Base-by-base conservation (phyloP, 2,113 vertebrate species). In the Amazona guildingii region DNA sequence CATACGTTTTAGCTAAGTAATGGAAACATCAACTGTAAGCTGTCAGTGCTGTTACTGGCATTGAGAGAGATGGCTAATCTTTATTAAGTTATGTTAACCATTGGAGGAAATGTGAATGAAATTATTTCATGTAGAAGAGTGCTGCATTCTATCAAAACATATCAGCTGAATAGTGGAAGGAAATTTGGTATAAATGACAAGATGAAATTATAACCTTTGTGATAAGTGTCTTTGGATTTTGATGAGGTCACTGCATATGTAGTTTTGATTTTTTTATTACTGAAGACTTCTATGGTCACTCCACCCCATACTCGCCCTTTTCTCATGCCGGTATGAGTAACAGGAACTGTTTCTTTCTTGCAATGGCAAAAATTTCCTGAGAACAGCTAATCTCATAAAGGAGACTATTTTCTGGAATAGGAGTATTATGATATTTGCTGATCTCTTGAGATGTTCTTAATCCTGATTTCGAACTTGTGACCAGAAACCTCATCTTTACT, bases 231-330 rank as follows among this genome's bases (percentile, higher is more conserved):
- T 84, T 78, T 52, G 17, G 7, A 55, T 72, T 85, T 86, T 88
- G 12, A 31, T 49, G 6, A 12, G 3, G 8, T 79, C 21, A 31
- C 28, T 76, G 13, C 15, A n/a, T 24, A 21, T 6, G 6, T 57
- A 61, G 11, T 9, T 86, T 31, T 29, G 16, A 37, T 4, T 23
- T 74, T 88, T 80, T 8, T 19, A 61, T 62, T 57, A 29, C 7
- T 43, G 33, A 87, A n/a, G 9, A 46, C 11, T 27, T 48, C 44
- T 82, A 27, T 78, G 9, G 3, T 61, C 20, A 54, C 52, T 72
- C 4, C 4, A 1, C 0, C 6, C 4, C 9, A 57, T 19, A 57
- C 3, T 16, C 7, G 5, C 18, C 6, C 24, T 69, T 49, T 69
- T 46, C 13, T 62, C 7, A 37, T 78, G 7, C 5, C n/a, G 44